Conservation (phyloP, 2,888 invertebrate species). For the Drosophila nigricruria region DNA sequence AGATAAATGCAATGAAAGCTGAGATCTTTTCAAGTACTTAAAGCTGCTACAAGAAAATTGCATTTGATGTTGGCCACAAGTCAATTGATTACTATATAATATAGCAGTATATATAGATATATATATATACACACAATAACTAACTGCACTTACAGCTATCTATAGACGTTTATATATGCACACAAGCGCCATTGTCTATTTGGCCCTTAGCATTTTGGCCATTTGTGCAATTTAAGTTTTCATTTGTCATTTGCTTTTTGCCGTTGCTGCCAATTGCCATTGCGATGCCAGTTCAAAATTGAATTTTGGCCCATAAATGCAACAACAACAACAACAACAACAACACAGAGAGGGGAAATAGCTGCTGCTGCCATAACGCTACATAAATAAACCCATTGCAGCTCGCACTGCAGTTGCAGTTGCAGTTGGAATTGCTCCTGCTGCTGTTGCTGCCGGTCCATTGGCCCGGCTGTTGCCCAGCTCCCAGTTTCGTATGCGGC, state of each 20-base stretch:
- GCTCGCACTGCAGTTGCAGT: constrained; percentile 69
- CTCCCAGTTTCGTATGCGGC: constrained; percentile 31
- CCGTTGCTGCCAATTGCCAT: constrained; percentile 69
- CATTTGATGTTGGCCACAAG: no score
- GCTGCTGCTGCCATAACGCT: constrained; percentile 71
- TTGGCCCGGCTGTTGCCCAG: constrained; percentile 22
- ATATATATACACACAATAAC: not conserved
- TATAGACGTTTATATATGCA: not conserved
- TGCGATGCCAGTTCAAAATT: constrained; percentile 70
- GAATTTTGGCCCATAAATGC: constrained; percentile 60
- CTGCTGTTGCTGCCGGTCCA: constrained; percentile 3
- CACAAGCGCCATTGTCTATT: constrained; percentile 10
- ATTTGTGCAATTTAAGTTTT: constrained; percentile 69
- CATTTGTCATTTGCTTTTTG: constrained; percentile 72
- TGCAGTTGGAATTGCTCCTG: constrained; percentile 19
- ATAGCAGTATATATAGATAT: not conserved
- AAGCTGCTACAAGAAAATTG: no score
- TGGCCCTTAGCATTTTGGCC: constrained; percentile 54
- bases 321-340: constrained; percentile 10
- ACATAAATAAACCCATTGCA: constrained; percentile 76
- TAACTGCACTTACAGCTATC: not conserved
- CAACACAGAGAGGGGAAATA: constrained; percentile 31
- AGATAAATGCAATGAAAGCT: not conserved
- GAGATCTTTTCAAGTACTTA: no score
- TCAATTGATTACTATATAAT: not conserved